These are phyloP conservation scores for Amphibalanus amphitrite DNA, from an alignment of 1,140 invertebrate genomes.

Conservation along the genomic window DNA sequence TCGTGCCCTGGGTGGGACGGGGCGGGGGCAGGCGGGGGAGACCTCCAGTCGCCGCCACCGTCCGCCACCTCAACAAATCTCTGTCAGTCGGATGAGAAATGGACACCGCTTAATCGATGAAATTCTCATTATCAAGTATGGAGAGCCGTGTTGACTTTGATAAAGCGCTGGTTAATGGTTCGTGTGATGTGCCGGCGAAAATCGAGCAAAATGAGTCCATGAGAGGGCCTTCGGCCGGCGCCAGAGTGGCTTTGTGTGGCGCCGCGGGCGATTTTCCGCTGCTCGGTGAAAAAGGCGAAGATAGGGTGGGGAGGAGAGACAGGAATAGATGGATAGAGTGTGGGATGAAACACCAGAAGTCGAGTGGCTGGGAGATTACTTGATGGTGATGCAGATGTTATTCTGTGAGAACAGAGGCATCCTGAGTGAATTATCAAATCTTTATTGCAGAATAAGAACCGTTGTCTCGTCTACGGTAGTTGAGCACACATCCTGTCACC, in stretches of 20 bases:
- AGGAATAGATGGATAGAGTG: too few relatives aligned
- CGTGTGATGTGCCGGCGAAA: neutral
- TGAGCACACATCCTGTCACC: too few relatives aligned
- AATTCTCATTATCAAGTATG: constrained; percentile 2
- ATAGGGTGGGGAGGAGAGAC: too few relatives aligned
- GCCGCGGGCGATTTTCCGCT: neutral
- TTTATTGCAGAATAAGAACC: too few relatives aligned
- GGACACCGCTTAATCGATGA: neutral
- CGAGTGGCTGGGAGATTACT: too few relatives aligned
- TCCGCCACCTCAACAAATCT: neutral
- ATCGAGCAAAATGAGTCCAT: neutral
- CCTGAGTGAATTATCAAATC: too few relatives aligned
- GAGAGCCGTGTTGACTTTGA: neutral
- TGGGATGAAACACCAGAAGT: too few relatives aligned
- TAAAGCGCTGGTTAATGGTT: neutral
- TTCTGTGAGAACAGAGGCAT: too few relatives aligned
- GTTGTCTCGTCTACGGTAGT: too few relatives aligned
- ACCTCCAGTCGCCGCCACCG: neutral
- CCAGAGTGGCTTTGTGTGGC: neutral
- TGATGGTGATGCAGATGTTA: too few relatives aligned
- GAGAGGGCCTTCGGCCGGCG: neutral
- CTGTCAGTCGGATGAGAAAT: neutral
- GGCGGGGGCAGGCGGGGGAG: too few relatives aligned
- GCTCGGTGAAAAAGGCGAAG: neutral
- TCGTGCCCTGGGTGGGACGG: neutral